phyloP scores from a whole-genome alignment of 1,140 invertebrate species.

The Dendroctonus valens region DNA sequence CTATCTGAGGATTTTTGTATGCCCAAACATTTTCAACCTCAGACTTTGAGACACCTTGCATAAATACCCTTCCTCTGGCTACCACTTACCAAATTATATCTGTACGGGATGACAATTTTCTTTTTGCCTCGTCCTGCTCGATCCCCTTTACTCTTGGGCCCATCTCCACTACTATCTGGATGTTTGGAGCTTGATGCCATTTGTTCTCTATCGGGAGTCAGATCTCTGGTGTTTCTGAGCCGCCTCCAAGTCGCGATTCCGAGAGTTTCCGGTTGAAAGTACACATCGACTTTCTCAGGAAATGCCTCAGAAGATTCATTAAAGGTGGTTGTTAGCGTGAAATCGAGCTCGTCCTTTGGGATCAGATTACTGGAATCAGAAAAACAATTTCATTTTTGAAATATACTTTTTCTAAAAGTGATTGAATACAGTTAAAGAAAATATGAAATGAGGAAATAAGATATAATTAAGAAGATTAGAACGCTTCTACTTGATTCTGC shows the following conservation, averaged over 20 bases:
- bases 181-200: conserved; percentile 9
- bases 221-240: conserved; percentile 58
- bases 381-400: no score
- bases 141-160: conserved; percentile 1
- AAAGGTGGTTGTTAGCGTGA: conserved; percentile 59
- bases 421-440: no score
- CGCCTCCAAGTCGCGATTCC: conserved; percentile 56
- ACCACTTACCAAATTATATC: conserved; percentile 40
- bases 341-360: conserved; percentile 61
- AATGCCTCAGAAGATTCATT: conserved; percentile 61
- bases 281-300: conserved; percentile 58
- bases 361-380: conserved; percentile 47
- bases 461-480: no score
- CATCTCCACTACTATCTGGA: conserved; percentile 2
- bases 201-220: conserved; percentile 47
- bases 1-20: no score
- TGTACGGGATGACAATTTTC: conserved; percentile 26
- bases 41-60: no score
- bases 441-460: no score
- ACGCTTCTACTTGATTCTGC: no score
- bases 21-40: no score
- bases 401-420: neutral
- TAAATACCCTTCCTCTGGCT: neutral
- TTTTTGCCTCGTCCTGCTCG: conserved; percentile 4
- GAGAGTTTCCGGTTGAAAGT: conserved; percentile 59